phyloP scores from a whole-genome alignment of 2,888 invertebrate species.

The Macaria liturata region DNA sequence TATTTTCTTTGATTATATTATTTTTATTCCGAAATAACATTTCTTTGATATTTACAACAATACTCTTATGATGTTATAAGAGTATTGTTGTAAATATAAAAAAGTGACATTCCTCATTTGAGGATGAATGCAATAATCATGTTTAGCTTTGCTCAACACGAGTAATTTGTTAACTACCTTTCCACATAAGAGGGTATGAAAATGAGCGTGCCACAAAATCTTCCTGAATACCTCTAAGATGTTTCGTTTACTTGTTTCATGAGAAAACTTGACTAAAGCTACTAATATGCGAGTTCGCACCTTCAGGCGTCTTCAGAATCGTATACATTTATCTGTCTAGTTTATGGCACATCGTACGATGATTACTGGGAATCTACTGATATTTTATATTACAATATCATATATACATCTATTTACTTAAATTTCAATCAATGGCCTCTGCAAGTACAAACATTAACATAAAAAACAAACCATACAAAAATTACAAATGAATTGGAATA shows the following conservation, averaged over 20 bases:
- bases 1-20: neutral
- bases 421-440: too few species aligned
- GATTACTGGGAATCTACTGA: too few species aligned
- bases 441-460: too few species aligned
- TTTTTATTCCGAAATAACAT: neutral
- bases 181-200: neutral
- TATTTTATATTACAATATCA: too few species aligned
- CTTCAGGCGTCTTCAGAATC: slow-evolving; percentile 8
- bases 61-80: neutral
- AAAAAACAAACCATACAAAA: too few species aligned
- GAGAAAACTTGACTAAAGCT: slow-evolving; percentile 16
- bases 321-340: too few species aligned
- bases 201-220: slow-evolving; percentile 7
- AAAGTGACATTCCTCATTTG: neutral
- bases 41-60: neutral
- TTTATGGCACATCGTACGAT: too few species aligned
- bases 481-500: too few species aligned
- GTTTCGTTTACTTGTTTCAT: slow-evolving; percentile 1
- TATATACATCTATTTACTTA: too few species aligned
- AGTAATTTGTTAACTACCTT: neutral
- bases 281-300: slow-evolving; percentile 23
- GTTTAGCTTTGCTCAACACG: too few species aligned
- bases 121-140: too few species aligned
- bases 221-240: slow-evolving; percentile 15
- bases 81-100: neutral